Base-by-base conservation (phyloP, 2,797 vertebrate genomes). In the Halcyon badia region DNA sequence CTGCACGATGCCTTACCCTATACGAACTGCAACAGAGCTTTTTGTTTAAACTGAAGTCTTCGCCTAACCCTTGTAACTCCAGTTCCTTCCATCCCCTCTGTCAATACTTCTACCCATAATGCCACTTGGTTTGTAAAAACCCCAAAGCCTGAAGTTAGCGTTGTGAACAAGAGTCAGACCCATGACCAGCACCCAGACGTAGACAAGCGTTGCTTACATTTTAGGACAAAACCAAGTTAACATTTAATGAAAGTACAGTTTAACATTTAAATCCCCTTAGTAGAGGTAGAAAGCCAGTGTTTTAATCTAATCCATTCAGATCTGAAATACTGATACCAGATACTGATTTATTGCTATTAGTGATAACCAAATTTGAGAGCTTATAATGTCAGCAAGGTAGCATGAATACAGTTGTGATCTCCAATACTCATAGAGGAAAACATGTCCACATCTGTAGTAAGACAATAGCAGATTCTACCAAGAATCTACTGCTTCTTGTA, bases 331-430 rank as follows among this genome's bases (percentile, higher is more conserved):
- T 95, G 90, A 97, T 97, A 98, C 89, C 94, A 97, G 97, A 95
- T 97, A 97, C 6, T 95, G 92, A 97, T 98, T 98, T 98, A 98
- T 98, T 98, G 98, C 97, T 98, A 97, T 97, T 97, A 97, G 94
- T 96, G 92, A 96, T 97, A 97, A 97, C 90, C 93, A 96, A 87
- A 97, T 98, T 88, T 96, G 88, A 98, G 94, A 96, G 95, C 96
- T 97, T 96, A 95, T 92, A 83, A 97, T 91, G 70, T 97, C 97
- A 96, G 97, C 93, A 97, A 92, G 71, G 92, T 91, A 97, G 94
- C 96, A 96, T 90, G 95, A 95, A 93, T 96, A 96, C 92, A 96
- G 78, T 77, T 97, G 90, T 97, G 88, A 96, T 97, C 93, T 98
- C 97, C 90, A 97, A 95, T 90, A 95, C 96, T 93, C 83, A 48